These are phyloP conservation scores for Dallia pectoralis DNA, from an alignment of 2,797 vertebrate genomes.

Conservation along the genomic window DNA sequence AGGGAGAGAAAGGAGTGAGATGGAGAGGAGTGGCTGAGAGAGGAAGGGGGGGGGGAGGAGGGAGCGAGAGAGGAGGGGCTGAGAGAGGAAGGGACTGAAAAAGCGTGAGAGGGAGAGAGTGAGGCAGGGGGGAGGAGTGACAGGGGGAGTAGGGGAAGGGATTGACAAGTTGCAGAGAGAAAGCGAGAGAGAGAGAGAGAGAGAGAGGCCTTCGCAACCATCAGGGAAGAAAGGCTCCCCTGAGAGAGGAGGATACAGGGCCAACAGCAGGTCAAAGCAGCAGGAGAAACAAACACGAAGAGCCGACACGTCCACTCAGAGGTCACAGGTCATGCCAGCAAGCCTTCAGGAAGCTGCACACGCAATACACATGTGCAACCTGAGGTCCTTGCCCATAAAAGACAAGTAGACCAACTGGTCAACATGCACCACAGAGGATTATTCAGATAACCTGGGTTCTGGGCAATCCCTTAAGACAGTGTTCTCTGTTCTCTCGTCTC, in stretches of 20 bases:
- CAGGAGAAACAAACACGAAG: conserved; percentile 43
- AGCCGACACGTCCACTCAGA: conserved; percentile 43
- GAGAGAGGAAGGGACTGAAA: conserved; percentile 21
- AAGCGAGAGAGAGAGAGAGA: conserved; percentile 45
- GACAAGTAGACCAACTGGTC: conserved; percentile 51
- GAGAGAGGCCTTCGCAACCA: conserved; percentile 41
- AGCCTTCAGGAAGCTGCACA: conserved; percentile 35
- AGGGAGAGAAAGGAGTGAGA: too few species aligned
- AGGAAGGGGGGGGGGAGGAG: too few species aligned
- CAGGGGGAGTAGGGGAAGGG: conserved; percentile 53
- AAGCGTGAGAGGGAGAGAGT: conserved; percentile 17
- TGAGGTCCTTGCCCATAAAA: conserved; percentile 26
- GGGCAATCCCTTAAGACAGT: conserved; percentile 50
- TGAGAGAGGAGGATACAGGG: conserved; percentile 33
- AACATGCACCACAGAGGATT: conserved; percentile 68
- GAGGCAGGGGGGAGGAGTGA: conserved; percentile 27
- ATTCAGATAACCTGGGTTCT: conserved; percentile 38
- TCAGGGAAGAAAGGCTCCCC: conserved; percentile 45
- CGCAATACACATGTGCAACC: conserved; percentile 15
- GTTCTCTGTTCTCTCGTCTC: conserved; percentile 42
- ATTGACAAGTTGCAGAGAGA: too few species aligned
- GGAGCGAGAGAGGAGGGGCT: background rate
- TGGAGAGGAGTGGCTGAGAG: too few species aligned
- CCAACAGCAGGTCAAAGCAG: conserved; percentile 39
- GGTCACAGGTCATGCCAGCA: conserved; percentile 32